Percentiles rank a stretch among this genome's conserved stretches.
Conservation (phyloP, 2,113 vertebrate genomes). For the Carollia perspicillata region DNA sequence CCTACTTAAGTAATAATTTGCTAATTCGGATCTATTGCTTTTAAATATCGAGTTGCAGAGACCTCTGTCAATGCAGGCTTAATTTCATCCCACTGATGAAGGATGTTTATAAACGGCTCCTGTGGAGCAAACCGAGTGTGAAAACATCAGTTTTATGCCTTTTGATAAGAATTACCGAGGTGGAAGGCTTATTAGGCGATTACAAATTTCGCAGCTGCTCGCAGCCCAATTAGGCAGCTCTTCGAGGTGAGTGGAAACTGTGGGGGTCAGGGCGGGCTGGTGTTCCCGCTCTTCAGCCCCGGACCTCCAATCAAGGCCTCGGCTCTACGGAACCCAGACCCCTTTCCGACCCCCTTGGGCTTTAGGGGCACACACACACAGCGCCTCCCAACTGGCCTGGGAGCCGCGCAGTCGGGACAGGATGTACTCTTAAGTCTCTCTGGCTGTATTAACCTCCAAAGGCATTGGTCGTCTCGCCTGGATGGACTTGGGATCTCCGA, state of each 20-base stretch:
- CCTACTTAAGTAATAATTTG: slow-evolving; percentile 70
- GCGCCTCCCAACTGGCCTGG: fast-evolving
- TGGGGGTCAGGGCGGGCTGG: not conserved
- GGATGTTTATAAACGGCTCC: slow-evolving; percentile 67
- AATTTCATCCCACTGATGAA: slow-evolving; percentile 71
- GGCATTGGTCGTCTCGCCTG: not conserved
- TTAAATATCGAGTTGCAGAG: slow-evolving; percentile 72
- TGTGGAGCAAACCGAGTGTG: slow-evolving; percentile 49
- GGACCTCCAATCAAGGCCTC: slow-evolving; percentile 39
- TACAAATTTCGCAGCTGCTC: slow-evolving; percentile 66
- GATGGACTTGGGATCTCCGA: not conserved
- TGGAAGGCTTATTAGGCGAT: slow-evolving; percentile 70
- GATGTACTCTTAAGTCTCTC: not conserved
- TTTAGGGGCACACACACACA: not conserved
- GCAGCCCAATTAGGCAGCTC: slow-evolving; percentile 60
- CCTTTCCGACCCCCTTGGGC: not conserved
- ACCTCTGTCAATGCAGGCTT: slow-evolving; percentile 66
- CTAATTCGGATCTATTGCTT: slow-evolving; percentile 76
- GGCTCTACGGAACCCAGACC: not conserved
- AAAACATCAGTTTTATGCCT: slow-evolving; percentile 70
- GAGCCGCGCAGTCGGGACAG: not conserved
- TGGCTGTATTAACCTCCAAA: not conserved
- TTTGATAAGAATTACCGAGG: slow-evolving; percentile 64
- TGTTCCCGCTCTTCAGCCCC: not conserved
- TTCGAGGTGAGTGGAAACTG: slow-evolving; percentile 36